Evolutionary conservation across 2,797 vertebrate genomes (phyloP), one percentile per base, ranked within the genome.

Genomic region (Brotula barbata): DNA sequence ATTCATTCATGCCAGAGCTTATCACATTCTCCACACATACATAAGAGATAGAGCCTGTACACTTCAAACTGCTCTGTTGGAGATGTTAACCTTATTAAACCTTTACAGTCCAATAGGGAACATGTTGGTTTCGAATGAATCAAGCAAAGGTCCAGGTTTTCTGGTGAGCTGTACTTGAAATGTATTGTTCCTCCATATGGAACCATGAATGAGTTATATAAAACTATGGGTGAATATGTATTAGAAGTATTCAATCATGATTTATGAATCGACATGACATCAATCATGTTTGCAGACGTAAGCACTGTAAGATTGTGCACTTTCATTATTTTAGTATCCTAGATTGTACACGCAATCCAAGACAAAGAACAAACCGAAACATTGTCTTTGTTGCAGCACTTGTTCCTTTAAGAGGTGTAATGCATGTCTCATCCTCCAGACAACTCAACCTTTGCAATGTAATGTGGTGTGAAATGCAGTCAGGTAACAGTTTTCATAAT

Each of bases 1-100:
- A 82, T 82, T 73, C 74, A 82, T 82, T 74, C 61, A 83, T 60
- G 49, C 44, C 60, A 51, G 34, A 50, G 69, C 61, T 46, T 62
- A 7, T 72, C 49, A 75, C 51, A 31, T 53, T 66, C 46, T 72
- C 37, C 57, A 62, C 66, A 57, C 12, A 55, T 57, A 19, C 25
- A 41, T 23, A 6, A 9, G 58, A 53, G 34, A 52, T 16, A 7
- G 39, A 47, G 52, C 59, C 44, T 63, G 31, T 20, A n/a, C 25
- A 34, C 25, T 25, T 60, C 6, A 31, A 53, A 42, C 42, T 6
- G 9, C 39, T 22, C 19, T 44, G 14, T 20, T 40, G 14, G 71
- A 41, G 49, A 70, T 39, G 25, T 28, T 4, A 58, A 14, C 21
- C 5, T 14, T 16, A 33, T 54, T 44, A 22, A 45, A 49, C 41